Conservation (phyloP, 2,888 invertebrate genomes). For the Rhagium mordax region DNA sequence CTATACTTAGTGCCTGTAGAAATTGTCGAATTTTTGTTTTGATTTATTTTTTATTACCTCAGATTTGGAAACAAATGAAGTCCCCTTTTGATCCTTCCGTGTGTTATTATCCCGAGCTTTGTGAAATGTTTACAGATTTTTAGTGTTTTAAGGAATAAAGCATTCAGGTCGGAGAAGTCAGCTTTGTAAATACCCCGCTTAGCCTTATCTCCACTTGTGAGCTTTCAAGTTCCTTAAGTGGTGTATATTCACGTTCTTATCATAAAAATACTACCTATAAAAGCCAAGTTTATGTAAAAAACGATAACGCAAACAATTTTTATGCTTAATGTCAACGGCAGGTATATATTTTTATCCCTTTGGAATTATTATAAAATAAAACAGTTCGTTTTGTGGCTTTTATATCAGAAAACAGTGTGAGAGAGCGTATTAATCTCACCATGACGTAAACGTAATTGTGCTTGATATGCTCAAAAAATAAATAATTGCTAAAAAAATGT, state of each 20-base stretch:
- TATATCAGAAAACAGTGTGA: too few relatives aligned
- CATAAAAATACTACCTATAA: background rate
- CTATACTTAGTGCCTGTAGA: too few relatives aligned
- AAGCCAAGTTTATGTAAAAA: background rate
- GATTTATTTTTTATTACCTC: background rate
- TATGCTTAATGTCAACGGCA: background rate
- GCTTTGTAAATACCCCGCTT: constrained; percentile 3
- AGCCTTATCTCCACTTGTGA: constrained; percentile 7
- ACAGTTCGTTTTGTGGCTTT: too few relatives aligned
- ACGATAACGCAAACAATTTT: background rate
- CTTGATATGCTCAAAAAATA: too few relatives aligned
- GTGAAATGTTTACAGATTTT: background rate
- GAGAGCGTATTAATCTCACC: too few relatives aligned
- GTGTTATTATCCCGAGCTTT: background rate
- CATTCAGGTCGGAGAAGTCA: constrained; percentile 9
- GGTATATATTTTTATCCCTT: too few relatives aligned
- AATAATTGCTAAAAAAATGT: too few relatives aligned
- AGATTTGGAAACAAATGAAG: background rate
- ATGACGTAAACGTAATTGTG: too few relatives aligned
- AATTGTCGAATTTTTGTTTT: too few relatives aligned
- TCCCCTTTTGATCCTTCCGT: too few relatives aligned
- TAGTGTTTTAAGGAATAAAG: constrained; percentile 1
- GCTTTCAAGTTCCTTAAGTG: background rate
- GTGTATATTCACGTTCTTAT: background rate
- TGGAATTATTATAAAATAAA: too few relatives aligned